Base-by-base conservation (phyloP, 2,797 vertebrate species). In the Morus bassanus region DNA sequence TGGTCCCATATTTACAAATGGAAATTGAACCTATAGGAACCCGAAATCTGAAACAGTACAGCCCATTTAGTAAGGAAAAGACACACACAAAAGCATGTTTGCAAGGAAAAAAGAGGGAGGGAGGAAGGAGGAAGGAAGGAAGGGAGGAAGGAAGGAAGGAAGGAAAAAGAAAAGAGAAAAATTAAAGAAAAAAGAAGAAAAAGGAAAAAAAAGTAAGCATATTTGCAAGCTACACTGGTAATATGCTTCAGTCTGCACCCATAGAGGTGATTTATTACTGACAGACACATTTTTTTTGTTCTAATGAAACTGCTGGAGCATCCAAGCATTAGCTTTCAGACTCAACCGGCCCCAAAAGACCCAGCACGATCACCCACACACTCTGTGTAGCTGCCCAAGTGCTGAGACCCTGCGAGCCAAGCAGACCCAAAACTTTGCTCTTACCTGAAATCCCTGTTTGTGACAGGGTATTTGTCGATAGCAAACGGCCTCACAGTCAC, bases 401-500 rank as follows among this genome's bases (percentile, higher is more conserved):
- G 31, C 54, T 9, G 54, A 9, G 5, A 6, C 41, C n/a, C 37
- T 3, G 11, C 1, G 9, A 48, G 85, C 25, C 43, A n/a, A 56
- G 39, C 11, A 24, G 43, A 12, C 3, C 6, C 24, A 13, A 46
- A 60, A 51, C 35, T 27, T 6, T 1, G 16, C 10, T 46, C 88
- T 67, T 96, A 99, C 99, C 99, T 99, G 97, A 99, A 99, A 12
- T 99, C 98, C 43, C 96, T 85, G 97, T 99, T 99, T 5, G 99
- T 99, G 82, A 99, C 98, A 0, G 99, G 99, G 65, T 98, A 98
- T 83, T 81, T 97, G 97, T 99, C 99, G 0, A 99, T 98, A 24
- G 96, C 94, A 68, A 99, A 99, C 0, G 98, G 97, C 67, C 93
- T 96, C 61, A 99, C 94, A 1, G 83, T 79, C 53, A 98, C 98